Conservation (phyloP, 2,888 invertebrate species). For the Stomorhina lunata region DNA sequence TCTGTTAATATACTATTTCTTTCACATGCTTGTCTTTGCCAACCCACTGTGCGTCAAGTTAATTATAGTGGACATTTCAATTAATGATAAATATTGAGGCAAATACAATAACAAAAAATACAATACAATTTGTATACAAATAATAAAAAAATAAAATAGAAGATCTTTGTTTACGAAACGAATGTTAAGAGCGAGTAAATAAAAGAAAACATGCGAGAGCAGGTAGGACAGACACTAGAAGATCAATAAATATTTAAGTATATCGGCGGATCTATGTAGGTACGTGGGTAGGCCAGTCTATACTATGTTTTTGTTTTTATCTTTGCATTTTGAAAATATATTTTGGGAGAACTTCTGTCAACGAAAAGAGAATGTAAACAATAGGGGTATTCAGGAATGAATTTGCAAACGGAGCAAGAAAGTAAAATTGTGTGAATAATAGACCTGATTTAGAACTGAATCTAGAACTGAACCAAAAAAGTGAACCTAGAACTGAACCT, state of each 20-base stretch:
- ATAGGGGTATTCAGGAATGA: too few species aligned
- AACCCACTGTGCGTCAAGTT: not conserved
- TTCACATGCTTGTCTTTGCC: not conserved
- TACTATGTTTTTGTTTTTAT: too few species aligned
- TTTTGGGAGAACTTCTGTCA: too few species aligned
- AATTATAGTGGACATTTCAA: not conserved
- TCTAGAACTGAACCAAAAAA: too few species aligned
- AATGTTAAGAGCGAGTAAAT: constrained; percentile 8
- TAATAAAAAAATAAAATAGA: constrained; percentile 5
- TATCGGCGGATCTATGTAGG: not conserved
- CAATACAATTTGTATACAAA: constrained; percentile 1
- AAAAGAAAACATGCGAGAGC: not conserved
- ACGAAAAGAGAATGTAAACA: too few species aligned
- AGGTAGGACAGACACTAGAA: not conserved
- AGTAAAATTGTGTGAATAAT: too few species aligned
- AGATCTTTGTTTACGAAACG: constrained; percentile 47
- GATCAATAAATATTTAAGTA: not conserved
- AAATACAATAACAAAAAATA: not conserved
- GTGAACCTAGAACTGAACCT: too few species aligned
- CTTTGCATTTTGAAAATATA: too few species aligned
- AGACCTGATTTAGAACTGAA: too few species aligned
- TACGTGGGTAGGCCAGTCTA: too few species aligned
- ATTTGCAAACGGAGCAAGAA: too few species aligned
- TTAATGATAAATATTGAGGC: not conserved
- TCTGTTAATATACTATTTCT: too few species aligned